Evolutionary conservation across 2,113 vertebrate genomes (phyloP).

Genomic region (Zosterops pallidus): DNA sequence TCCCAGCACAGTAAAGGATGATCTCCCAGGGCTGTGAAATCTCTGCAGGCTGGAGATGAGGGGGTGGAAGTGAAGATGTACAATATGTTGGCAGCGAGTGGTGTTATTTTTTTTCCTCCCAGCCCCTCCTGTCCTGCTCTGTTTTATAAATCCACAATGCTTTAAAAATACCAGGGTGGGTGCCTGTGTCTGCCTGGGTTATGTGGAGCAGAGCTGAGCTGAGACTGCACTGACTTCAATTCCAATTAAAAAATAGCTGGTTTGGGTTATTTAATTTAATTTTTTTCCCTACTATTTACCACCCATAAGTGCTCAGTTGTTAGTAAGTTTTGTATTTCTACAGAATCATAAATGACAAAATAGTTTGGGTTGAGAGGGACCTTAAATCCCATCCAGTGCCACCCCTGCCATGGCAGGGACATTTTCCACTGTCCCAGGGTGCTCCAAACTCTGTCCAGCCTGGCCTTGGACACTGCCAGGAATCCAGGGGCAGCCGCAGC

Average conservation of each 20-base stretch:
- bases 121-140: background rate
- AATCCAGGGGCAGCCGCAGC: background rate
- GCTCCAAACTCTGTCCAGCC: background rate
- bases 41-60: background rate
- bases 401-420: background rate
- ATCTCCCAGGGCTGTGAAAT: background rate
- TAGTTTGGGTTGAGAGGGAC: background rate
- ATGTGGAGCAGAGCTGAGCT: background rate
- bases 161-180: background rate
- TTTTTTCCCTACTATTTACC: background rate
- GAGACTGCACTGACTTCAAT: background rate
- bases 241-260: background rate
- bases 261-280: background rate
- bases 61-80: slow-evolving; percentile 46
- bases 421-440: background rate
- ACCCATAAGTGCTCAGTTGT: background rate
- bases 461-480: background rate
- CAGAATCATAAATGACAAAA: too few species aligned
- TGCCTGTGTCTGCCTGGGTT: background rate
- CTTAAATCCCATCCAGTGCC: rapidly evolving
- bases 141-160: background rate
- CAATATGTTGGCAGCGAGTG: slow-evolving; percentile 23
- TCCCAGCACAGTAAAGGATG: background rate
- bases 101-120: background rate
- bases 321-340: background rate